Conservation (phyloP, 2,797 vertebrate species). For the Artibeus jamaicensis region DNA sequence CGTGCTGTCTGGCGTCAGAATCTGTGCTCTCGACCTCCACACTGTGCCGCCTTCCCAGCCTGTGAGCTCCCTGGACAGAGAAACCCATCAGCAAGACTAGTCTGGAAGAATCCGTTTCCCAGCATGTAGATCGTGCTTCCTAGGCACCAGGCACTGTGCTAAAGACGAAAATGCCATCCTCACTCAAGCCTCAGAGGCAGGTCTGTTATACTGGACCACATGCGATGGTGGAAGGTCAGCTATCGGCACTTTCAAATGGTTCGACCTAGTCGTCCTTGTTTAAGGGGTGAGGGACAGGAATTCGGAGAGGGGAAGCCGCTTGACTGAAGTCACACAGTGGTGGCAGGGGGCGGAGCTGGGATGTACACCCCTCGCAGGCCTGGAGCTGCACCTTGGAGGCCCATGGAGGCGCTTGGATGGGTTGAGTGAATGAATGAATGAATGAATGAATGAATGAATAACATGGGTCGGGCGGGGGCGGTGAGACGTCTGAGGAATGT, state of each 20-base stretch:
- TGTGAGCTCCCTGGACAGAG: too few relatives aligned
- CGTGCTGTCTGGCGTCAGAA: neutral
- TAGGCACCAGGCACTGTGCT: too few relatives aligned
- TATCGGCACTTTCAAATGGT: neutral
- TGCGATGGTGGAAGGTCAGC: too few relatives aligned
- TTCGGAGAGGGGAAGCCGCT: neutral
- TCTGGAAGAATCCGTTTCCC: neutral
- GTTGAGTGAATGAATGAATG: neutral
- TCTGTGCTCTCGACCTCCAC: neutral
- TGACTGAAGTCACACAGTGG: neutral
- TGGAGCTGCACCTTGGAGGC: neutral
- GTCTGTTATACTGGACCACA: neutral
- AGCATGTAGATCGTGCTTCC: neutral
- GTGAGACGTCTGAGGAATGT: accelerated
- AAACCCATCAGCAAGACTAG: accelerated
- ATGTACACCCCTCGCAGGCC: neutral
- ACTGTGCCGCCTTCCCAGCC: accelerated
- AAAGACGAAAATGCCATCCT: neutral
- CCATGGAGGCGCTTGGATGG: accelerated
- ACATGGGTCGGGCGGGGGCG: too few relatives aligned
- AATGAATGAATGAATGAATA: neutral
- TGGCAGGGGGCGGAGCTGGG: neutral
- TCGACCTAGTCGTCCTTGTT: accelerated
- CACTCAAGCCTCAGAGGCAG: accelerated
- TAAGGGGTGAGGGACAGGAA: neutral